Evolutionary conservation across 1,140 invertebrate species (phyloP).

Genomic region (Scylla paramamosain): DNA sequence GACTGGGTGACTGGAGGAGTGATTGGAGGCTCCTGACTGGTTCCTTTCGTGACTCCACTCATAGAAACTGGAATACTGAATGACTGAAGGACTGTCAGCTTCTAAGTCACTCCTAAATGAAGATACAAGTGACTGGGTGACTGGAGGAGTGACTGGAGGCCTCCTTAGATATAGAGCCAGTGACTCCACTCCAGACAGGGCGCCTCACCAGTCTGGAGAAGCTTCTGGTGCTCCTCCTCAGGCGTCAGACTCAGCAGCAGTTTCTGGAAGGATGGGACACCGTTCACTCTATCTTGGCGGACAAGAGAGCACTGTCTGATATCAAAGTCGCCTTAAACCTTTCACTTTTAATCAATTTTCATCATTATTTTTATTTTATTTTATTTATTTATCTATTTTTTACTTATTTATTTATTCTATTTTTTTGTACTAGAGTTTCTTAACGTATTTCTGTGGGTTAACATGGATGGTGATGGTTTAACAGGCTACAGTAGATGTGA

Average conservation of each 20-base stretch:
- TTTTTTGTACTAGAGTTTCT: no score
- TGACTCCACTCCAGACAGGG: conserved; percentile 82
- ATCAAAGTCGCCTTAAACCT: background rate
- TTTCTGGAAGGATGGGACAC: conserved; percentile 80
- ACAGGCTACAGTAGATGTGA: no score
- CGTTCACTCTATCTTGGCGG: background rate
- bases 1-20: background rate
- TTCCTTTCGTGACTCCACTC: no score
- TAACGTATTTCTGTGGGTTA: no score
- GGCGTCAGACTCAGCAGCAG: conserved; percentile 83
- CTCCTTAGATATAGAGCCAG: conserved; percentile 81
- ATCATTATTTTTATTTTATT: no score
- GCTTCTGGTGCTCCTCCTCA: conserved; percentile 82
- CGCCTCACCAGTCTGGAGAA: conserved; percentile 81
- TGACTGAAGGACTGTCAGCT: no score
- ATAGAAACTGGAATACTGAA: no score
- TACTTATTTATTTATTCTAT: no score
- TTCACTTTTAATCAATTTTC: background rate
- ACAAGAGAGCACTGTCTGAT: background rate
- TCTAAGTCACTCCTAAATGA: no score
- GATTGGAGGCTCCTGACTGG: background rate
- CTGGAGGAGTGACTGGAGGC: background rate
- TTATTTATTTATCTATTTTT: no score
- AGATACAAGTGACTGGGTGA: background rate
- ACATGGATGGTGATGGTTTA: no score